These are phyloP conservation scores for Euclidia mi DNA, from an alignment of 2,888 invertebrate species.

Conservation along the genomic window DNA sequence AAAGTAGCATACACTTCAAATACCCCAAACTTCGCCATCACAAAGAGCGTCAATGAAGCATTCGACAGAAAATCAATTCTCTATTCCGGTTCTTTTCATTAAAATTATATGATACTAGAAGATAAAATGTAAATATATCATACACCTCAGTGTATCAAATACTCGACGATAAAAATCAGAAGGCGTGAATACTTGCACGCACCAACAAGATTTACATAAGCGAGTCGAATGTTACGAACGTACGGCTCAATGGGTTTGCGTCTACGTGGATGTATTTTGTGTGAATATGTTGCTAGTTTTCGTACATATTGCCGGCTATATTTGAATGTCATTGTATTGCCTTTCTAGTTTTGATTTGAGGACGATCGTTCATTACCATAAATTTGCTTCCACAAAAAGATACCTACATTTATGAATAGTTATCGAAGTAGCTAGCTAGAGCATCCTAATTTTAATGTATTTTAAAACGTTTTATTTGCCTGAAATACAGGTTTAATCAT, in stretches of 20 bases:
- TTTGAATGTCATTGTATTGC: neutral
- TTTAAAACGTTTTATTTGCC: too few relatives aligned
- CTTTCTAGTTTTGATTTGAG: neutral
- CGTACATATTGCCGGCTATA: neutral
- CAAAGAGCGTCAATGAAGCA: constrained; percentile 25
- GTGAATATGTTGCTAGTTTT: constrained; percentile 48
- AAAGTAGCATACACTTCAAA: too few relatives aligned
- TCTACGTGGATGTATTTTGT: constrained; percentile 44
- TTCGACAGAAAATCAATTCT: constrained; percentile 43
- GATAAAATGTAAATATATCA: constrained; percentile 69
- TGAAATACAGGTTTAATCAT: too few relatives aligned
- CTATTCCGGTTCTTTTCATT: constrained; percentile 50
- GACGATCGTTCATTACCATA: too few relatives aligned
- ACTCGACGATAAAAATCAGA: constrained; percentile 70
- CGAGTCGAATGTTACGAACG: constrained; percentile 53
- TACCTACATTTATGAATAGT: too few relatives aligned
- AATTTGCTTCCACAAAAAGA: too few relatives aligned
- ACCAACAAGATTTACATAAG: constrained; percentile 69
- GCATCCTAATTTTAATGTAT: too few relatives aligned
- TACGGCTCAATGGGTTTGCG: constrained; percentile 53
- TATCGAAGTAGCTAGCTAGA: too few relatives aligned
- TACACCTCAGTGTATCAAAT: constrained; percentile 67
- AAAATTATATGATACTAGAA: constrained; percentile 54
- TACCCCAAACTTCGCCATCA: constrained; percentile 13
- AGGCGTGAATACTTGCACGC: constrained; percentile 71